Percentiles rank a stretch among this genome's conserved stretches.
Conservation (phyloP, 2,113 vertebrate species). For the Ceyx margarethae region DNA sequence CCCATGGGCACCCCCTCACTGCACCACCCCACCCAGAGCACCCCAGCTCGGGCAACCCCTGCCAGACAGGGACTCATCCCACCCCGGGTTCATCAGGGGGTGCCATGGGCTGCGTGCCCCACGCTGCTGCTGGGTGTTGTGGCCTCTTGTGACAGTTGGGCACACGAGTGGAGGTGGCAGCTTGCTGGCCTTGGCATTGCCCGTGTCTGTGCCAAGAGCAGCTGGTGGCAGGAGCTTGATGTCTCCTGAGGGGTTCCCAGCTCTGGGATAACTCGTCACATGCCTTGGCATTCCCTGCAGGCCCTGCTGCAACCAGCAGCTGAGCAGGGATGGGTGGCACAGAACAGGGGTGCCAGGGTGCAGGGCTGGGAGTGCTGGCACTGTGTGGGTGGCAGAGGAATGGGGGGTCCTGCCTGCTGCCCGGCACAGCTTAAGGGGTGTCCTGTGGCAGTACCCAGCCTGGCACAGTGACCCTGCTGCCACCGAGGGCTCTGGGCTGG, state of each 20-base stretch:
- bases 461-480: too few relatives aligned
- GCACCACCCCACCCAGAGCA: neutral
- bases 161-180: neutral
- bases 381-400: neutral
- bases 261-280: neutral
- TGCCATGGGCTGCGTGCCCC: neutral
- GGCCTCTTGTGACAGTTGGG: accelerated
- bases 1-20: neutral
- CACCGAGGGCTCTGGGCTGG: too few relatives aligned
- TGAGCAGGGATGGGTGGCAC: neutral
- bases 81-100: neutral
- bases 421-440: neutral
- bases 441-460: accelerated
- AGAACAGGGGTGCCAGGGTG: accelerated
- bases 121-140: neutral
- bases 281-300: neutral
- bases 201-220: neutral
- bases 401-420: neutral
- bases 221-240: neutral
- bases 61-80: accelerated
- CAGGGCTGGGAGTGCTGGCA: neutral
- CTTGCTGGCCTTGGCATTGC: neutral
- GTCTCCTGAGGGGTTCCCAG: neutral
- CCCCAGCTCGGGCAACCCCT: neutral
- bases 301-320: neutral